A percentile compares a stretch with the other conserved stretches of the same genome.
Evolutionary conservation across 2,888 invertebrate species (phyloP).

Genomic region (Reticulitermes lucifugus): DNA sequence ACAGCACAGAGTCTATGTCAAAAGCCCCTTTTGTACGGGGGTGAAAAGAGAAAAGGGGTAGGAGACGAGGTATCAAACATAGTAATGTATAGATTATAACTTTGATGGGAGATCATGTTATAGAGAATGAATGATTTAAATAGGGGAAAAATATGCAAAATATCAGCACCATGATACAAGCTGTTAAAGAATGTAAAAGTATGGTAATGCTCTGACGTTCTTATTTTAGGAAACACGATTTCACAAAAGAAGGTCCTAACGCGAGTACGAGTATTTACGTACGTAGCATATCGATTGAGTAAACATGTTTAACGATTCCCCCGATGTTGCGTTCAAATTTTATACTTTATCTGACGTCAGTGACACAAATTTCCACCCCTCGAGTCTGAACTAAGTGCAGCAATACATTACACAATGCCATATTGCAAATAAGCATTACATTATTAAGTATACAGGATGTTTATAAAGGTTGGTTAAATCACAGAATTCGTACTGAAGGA

Average conservation of each 20-base stretch:
- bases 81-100: not conserved
- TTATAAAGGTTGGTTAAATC: too few species aligned
- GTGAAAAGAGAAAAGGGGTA: not conserved
- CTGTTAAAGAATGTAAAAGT: not conserved
- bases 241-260: not conserved
- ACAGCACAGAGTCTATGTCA: not conserved
- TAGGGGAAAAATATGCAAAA: slow-evolving; percentile 6
- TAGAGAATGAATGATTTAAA: not conserved
- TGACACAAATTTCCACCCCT: too few species aligned
- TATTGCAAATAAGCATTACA: too few species aligned
- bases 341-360: too few species aligned
- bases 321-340: too few species aligned
- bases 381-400: too few species aligned
- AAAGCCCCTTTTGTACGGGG: slow-evolving; percentile 14
- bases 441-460: too few species aligned
- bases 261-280: not conserved
- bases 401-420: too few species aligned
- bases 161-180: not conserved
- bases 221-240: not conserved
- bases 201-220: not conserved
- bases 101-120: slow-evolving; percentile 7
- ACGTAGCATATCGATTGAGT: too few species aligned
- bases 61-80: not conserved
- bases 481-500: too few species aligned
- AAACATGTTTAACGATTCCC: too few species aligned